phyloP scores from a whole-genome alignment of 53 echinoderm and acorn worm species.

The Holothuria leucospilota region DNA sequence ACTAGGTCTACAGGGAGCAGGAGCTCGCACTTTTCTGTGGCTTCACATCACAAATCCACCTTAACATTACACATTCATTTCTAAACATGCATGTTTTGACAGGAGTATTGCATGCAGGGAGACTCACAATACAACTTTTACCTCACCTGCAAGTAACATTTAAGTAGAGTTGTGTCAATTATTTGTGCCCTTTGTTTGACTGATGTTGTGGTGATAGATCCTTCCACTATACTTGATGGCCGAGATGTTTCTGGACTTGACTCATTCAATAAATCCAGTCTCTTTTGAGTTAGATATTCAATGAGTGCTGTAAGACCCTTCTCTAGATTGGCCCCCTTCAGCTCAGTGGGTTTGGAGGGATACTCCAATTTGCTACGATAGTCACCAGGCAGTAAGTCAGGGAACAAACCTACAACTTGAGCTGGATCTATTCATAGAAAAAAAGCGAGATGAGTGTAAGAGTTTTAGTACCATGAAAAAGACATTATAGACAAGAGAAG shows the following conservation, averaged over 20 bases:
- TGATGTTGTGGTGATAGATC: conserved; percentile 79
- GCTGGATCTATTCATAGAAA: conserved; percentile 75
- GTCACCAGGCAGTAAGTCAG: conserved; percentile 89
- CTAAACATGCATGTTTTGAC: no score
- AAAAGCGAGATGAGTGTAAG: neutral
- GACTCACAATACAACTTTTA: no score
- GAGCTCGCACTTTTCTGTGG: no score
- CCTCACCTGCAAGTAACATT: conserved; percentile 90
- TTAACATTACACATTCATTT: no score
- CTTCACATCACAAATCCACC: no score
- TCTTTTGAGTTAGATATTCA: conserved; percentile 95
- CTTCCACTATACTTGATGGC: conserved; percentile 87
- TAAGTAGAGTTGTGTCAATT: conserved; percentile 94
- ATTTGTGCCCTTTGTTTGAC: conserved; percentile 84
- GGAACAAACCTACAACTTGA: conserved; percentile 93
- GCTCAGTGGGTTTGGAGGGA: conserved; percentile 79
- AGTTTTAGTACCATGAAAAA: neutral
- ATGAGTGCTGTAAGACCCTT: conserved; percentile 92
- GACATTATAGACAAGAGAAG: neutral
- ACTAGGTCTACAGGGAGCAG: no score
- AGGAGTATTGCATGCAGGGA: no score
- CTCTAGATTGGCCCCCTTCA: conserved; percentile 82
- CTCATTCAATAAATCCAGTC: conserved; percentile 75
- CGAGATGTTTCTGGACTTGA: conserved; percentile 55
- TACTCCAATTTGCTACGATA: conserved; percentile 91